These are phyloP conservation scores for Melanophora roralis DNA, from an alignment of 2,888 invertebrate species.

Conservation along the genomic window DNA sequence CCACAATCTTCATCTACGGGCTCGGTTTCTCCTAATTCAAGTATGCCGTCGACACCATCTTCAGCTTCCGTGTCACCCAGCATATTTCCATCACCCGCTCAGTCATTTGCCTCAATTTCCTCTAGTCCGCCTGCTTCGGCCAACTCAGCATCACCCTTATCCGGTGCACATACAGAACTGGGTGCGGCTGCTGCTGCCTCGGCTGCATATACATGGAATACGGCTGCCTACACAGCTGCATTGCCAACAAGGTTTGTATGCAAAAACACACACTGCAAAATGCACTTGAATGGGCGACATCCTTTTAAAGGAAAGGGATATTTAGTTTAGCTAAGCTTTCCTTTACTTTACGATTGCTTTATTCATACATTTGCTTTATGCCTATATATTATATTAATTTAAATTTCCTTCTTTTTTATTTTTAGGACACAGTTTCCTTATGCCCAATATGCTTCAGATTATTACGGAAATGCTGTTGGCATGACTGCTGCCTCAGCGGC, in stretches of 20 bases:
- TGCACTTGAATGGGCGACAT: slow-evolving; percentile 42
- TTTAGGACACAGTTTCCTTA: slow-evolving; percentile 75
- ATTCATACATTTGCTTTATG: slow-evolving; percentile 24
- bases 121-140: slow-evolving; percentile 69
- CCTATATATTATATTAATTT: slow-evolving; percentile 24
- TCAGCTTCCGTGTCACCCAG: slow-evolving; percentile 76
- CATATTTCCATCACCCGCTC: slow-evolving; percentile 75
- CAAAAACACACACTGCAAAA: slow-evolving; percentile 2
- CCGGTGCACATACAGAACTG: slow-evolving; percentile 66
- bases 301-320: slow-evolving; percentile 45
- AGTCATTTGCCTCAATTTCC: slow-evolving; percentile 73
- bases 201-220: slow-evolving; percentile 69
- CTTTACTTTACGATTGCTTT: slow-evolving; percentile 4
- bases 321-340: slow-evolving; percentile 4
- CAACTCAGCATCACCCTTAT: slow-evolving; percentile 67
- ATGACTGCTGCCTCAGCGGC: slow-evolving; percentile 72
- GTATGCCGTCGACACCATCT: slow-evolving; percentile 73
- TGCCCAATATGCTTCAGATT: slow-evolving; percentile 75
- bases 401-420: slow-evolving; percentile 25
- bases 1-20: slow-evolving; percentile 76
- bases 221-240: slow-evolving; percentile 57
- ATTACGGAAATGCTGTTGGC: slow-evolving; percentile 74
- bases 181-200: slow-evolving; percentile 69
- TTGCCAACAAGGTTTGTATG: slow-evolving; percentile 72
- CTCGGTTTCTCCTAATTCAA: slow-evolving; percentile 74